phyloP scores from a whole-genome alignment of 2,113 vertebrate species.

The Boleophthalmus pectinirostris region DNA sequence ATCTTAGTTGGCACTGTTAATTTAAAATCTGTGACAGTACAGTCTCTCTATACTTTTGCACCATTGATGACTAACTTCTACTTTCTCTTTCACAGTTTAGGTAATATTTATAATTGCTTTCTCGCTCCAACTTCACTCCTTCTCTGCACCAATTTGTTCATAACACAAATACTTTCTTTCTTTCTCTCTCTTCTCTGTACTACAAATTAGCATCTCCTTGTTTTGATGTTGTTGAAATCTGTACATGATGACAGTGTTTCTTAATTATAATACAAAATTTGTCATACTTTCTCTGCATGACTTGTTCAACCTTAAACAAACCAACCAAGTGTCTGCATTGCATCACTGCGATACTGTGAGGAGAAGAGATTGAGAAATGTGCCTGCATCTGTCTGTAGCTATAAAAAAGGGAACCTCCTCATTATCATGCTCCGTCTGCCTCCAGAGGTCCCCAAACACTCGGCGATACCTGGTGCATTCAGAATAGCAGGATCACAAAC shows the following conservation, averaged over 20 bases:
- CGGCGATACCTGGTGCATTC: constrained; percentile 5
- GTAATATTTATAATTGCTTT: neutral
- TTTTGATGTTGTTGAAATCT: neutral
- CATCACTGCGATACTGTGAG: constrained; percentile 2
- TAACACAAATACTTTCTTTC: neutral
- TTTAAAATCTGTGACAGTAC: constrained; percentile 3
- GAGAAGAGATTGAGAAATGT: constrained; percentile 24
- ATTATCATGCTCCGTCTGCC: constrained; percentile 48
- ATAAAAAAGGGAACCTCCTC: constrained; percentile 43
- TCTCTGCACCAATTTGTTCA: neutral
- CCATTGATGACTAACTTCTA: neutral
- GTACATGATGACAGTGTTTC: neutral
- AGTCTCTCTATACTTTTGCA: neutral
- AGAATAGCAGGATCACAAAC: constrained; percentile 11
- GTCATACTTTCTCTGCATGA: neutral
- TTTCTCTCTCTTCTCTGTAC: no score
- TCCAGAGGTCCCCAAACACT: constrained; percentile 28
- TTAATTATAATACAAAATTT: neutral
- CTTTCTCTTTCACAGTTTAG: neutral
- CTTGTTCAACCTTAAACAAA: neutral
- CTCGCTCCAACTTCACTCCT: neutral
- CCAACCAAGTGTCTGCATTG: neutral
- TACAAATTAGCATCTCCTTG: neutral
- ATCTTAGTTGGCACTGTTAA: neutral
- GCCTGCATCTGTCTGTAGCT: constrained; percentile 34